Evolutionary conservation across 2,113 vertebrate species (phyloP).

Genomic region (Rhipidura dahli): DNA sequence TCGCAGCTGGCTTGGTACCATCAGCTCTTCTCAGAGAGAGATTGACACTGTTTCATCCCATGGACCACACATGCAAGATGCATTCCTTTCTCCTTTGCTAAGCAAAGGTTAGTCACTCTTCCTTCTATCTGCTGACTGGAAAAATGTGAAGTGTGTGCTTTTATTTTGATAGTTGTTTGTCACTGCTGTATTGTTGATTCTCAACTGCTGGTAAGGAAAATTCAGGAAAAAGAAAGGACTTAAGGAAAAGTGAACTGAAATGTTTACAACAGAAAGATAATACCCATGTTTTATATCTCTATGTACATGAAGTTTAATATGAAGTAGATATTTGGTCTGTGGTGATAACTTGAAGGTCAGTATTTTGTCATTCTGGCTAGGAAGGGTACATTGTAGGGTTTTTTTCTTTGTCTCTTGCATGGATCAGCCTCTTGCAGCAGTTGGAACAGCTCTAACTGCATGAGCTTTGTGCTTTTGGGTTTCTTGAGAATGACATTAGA

Average conservation of each 20-base stretch:
- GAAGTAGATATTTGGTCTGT: neutral
- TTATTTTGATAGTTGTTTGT: neutral
- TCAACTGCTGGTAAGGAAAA: neutral
- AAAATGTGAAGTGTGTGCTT: neutral
- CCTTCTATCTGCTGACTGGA: neutral
- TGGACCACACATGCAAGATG: conserved; percentile 89
- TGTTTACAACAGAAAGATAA: neutral
- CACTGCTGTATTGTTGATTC: neutral
- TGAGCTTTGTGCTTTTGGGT: neutral
- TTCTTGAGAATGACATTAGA: neutral
- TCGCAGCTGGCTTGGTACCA: conserved; percentile 86
- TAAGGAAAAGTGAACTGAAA: neutral
- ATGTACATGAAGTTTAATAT: neutral
- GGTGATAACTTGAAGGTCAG: neutral
- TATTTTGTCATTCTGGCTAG: neutral
- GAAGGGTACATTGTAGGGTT: neutral
- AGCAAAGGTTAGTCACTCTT: conserved; percentile 86
- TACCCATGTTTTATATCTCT: neutral
- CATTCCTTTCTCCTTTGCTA: conserved; percentile 91
- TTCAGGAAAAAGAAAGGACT: neutral
- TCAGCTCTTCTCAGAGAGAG: conserved; percentile 79
- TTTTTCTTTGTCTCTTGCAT: neutral
- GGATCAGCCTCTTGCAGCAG: neutral
- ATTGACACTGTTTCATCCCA: conserved; percentile 84
- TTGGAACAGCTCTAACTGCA: neutral